Percentiles rank a stretch among this genome's conserved stretches.
phyloP scores from a whole-genome alignment of 2,797 vertebrate genomes.

The Taenioides sp. region DNA sequence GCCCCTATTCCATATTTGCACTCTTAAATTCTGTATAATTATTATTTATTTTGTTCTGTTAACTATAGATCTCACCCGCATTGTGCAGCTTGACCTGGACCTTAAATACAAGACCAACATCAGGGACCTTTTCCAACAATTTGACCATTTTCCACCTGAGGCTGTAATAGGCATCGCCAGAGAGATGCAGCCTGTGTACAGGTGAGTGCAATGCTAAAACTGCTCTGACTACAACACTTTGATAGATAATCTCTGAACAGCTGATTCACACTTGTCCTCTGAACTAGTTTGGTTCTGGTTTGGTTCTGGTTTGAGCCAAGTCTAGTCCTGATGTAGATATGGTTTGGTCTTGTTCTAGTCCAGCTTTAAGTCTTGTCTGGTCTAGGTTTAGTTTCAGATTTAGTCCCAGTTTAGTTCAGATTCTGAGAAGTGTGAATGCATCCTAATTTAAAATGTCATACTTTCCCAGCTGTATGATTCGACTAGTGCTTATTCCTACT shows the following conservation, averaged over 20 bases:
- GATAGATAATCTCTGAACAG: background rate
- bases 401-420: too few relatives aligned
- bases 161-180: constrained; percentile 89
- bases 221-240: background rate
- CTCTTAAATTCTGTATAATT: background rate
- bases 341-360: too few relatives aligned
- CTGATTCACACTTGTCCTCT: background rate
- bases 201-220: constrained; percentile 70
- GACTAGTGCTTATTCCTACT: too few relatives aligned
- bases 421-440: too few relatives aligned
- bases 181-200: constrained; percentile 99
- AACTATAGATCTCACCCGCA: constrained; percentile 81
- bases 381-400: too few relatives aligned
- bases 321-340: too few relatives aligned
- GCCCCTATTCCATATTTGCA: background rate
- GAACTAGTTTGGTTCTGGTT: too few relatives aligned
- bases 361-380: too few relatives aligned
- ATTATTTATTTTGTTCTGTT: background rate
- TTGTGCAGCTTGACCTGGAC: constrained; percentile 94
- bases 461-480: too few relatives aligned
- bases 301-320: too few relatives aligned
- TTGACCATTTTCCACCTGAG: constrained; percentile 83
- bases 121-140: constrained; percentile 91
- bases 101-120: constrained; percentile 92
- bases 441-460: too few relatives aligned